Percentiles rank a stretch among this genome's conserved stretches.
phyloP scores from a whole-genome alignment of 2,888 invertebrate genomes.

The Choristoneura rosaceana region DNA sequence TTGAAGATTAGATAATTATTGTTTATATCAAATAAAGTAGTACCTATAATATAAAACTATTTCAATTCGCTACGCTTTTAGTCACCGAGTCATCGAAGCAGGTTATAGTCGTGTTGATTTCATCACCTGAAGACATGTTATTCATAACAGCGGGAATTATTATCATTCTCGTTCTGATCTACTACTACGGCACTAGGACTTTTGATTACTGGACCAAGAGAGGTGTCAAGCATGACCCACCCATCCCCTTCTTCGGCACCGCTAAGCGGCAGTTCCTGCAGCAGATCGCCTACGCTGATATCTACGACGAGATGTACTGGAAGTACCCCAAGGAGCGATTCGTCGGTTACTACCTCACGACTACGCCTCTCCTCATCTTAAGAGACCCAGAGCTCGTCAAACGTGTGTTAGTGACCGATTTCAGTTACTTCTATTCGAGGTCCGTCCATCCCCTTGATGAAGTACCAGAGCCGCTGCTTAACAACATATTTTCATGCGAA shows the following conservation, averaged over 20 bases:
- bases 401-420: constrained; percentile 47
- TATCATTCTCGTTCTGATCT: constrained; percentile 29
- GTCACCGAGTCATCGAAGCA: neutral
- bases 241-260: constrained; percentile 45
- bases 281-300: constrained; percentile 40
- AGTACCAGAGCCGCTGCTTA: constrained; percentile 44
- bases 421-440: constrained; percentile 44
- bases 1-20: neutral
- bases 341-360: constrained; percentile 43
- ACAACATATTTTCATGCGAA: constrained; percentile 48
- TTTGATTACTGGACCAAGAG: constrained; percentile 45
- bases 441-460: constrained; percentile 42
- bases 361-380: constrained; percentile 45
- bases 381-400: constrained; percentile 49
- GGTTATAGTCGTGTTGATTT: neutral
- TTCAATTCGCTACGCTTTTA: neutral
- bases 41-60: neutral
- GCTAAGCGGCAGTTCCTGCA: constrained; percentile 29
- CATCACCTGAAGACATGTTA: neutral
- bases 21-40: neutral
- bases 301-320: constrained; percentile 43
- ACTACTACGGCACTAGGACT: constrained; percentile 43
- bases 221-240: constrained; percentile 45
- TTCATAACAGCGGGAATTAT: neutral
- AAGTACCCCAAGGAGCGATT: constrained; percentile 46